phyloP scores from a whole-genome alignment of 2,797 vertebrate species.

The Catamblyrhynchus diadema region DNA sequence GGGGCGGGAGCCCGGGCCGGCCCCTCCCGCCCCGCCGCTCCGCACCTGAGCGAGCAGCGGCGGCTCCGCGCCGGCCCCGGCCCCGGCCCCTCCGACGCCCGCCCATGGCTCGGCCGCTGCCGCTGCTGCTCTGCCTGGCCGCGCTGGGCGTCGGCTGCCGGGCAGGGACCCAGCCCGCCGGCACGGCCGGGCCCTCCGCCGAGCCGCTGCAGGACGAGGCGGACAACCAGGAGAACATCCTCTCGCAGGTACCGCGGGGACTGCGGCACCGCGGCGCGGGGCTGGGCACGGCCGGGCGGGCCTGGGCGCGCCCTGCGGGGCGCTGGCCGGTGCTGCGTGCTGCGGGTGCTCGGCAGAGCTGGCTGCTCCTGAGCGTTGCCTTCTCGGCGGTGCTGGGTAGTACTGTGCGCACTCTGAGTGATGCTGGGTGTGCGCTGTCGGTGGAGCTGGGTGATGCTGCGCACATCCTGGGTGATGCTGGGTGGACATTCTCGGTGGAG shows the following conservation, averaged over 20 bases:
- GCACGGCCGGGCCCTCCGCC: slow-evolving; percentile 1
- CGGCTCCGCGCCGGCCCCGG: neutral
- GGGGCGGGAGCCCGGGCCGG: neutral
- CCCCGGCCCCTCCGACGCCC: neutral
- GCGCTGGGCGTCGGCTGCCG: slow-evolving; percentile 40
- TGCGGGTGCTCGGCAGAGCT: neutral
- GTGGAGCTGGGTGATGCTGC: neutral
- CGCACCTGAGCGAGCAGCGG: slow-evolving; percentile 18
- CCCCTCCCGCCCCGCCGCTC: neutral
- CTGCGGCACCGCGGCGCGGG: neutral
- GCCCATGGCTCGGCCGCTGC: slow-evolving; percentile 9
- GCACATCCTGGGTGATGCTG: rapidly evolving
- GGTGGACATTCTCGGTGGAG: neutral
- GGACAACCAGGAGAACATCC: slow-evolving; percentile 81
- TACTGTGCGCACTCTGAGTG: neutral
- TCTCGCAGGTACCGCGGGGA: slow-evolving; percentile 82
- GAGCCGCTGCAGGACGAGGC: slow-evolving; percentile 75
- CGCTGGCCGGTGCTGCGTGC: neutral
- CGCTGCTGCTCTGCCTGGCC: slow-evolving; percentile 32
- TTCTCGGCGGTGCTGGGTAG: rapidly evolving
- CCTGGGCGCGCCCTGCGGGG: neutral
- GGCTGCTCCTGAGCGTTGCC: neutral
- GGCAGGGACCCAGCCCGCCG: neutral
- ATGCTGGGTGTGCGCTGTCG: rapidly evolving
- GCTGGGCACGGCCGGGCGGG: neutral